phyloP scores from a whole-genome alignment of 1,140 invertebrate genomes.

The Heliothis virescens region DNA sequence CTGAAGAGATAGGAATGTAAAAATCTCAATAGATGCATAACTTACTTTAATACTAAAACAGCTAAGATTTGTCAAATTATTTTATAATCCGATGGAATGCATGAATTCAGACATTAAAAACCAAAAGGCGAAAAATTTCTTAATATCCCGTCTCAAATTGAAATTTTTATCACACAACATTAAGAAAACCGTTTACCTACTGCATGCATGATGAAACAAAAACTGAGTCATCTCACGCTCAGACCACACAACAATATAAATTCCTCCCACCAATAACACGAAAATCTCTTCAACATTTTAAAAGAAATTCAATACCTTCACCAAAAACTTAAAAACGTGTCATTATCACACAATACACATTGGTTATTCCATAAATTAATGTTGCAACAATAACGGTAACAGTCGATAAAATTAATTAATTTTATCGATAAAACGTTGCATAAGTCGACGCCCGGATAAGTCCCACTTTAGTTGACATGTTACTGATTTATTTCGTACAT shows the following conservation, averaged over 20 bases:
- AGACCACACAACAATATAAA: conserved; percentile 33
- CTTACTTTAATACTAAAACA: too few relatives aligned
- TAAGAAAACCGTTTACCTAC: not conserved
- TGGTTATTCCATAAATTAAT: conserved; percentile 14
- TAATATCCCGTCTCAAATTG: too few relatives aligned
- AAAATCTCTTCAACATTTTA: conserved; percentile 19
- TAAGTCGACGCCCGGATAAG: conserved; percentile 14
- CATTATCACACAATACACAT: conserved; percentile 37
- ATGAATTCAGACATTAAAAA: too few relatives aligned
- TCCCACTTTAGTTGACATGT: conserved; percentile 26
- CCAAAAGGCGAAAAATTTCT: too few relatives aligned
- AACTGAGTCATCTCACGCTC: conserved; percentile 30
- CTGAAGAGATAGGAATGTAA: too few relatives aligned
- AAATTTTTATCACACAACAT: not conserved
- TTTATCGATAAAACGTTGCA: conserved; percentile 16
- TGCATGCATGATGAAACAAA: not conserved
- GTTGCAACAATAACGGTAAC: conserved; percentile 12
- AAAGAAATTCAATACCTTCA: conserved; percentile 22
- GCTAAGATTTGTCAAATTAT: too few relatives aligned
- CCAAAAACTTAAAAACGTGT: conserved; percentile 19
- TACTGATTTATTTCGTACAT: conserved; percentile 24
- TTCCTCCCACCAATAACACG: conserved; percentile 13
- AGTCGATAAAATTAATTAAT: conserved; percentile 38
- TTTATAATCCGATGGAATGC: too few relatives aligned
- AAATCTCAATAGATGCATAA: too few relatives aligned